Base-by-base conservation (phyloP, 2,888 invertebrate genomes). In the Hirudinaria manillensis region DNA sequence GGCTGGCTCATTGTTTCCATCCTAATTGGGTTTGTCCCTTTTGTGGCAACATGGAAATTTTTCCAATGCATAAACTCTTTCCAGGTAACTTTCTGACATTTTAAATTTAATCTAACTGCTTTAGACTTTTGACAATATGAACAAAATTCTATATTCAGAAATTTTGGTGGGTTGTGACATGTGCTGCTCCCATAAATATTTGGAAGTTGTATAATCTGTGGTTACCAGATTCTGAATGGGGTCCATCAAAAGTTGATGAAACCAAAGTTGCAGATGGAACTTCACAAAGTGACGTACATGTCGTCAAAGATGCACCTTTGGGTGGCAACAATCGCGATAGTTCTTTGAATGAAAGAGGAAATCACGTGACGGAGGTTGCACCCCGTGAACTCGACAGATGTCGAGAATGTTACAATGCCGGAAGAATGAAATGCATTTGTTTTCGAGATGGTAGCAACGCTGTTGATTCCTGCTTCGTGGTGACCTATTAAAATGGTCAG, bases 1-100 rank as follows among this genome's bases (percentile, higher is more conserved):
- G 84, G 83, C 19, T 84, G 84, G 84, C 76, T 80, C n/a, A 77
- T 83, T 13, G 83, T 80, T 7, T 74, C 82, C 7, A 51, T 78
- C 21, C 82, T 83, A n/a, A 68, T 84, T 24, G 24, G 82, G 3
- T 81, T 83, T 10, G 81, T 84, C n/a, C 84, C 84, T 4, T 72
- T 80, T 61, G 76, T 80, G 72, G 80, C 75, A 77, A 36, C 81
- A 10, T 74, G 78, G 56, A 77, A 79, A 71, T 75, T 83, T 29
- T 65, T 67, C 32, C 67, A 67, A n/a, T 78, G 78, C 19, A 72
- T 77, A n/a, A 75, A 75, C 34, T 72, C 75, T 13, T 77, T 70
- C 51, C 34, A 71, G 70, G 77, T 77, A 56, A 72, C 38, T n/a
- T 16, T 61, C 19, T 36, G 0, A 34, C n/a, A 27, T 24, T 29